Evolutionary conservation across 2,888 invertebrate species (phyloP).

Genomic region (Cataglyphis cursor): DNA sequence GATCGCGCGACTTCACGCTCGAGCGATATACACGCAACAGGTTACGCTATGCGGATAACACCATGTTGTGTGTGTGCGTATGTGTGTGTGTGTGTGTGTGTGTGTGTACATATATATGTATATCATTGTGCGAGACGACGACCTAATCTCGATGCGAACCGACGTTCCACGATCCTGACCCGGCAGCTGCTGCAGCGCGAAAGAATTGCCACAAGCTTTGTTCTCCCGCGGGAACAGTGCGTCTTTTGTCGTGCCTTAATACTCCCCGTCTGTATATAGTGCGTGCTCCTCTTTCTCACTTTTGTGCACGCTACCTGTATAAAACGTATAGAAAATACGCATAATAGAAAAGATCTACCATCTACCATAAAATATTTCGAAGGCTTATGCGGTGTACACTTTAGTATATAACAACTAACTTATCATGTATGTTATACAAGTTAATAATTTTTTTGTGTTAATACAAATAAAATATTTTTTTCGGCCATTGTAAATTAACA

Average conservation of each 20-base stretch:
- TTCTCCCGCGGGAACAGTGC: slow-evolving; percentile 43
- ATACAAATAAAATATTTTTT: neutral
- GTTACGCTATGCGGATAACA: slow-evolving; percentile 45
- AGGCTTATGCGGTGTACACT: too few species aligned
- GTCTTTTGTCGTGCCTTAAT: slow-evolving; percentile 45
- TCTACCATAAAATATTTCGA: neutral
- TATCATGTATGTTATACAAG: neutral
- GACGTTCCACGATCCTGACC: slow-evolving; percentile 7
- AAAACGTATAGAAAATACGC: neutral
- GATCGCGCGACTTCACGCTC: slow-evolving; percentile 56
- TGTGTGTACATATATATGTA: neutral
- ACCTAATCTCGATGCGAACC: slow-evolving; percentile 40
- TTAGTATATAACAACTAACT: neutral
- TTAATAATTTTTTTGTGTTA: neutral
- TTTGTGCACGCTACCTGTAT: neutral
- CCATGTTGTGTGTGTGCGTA: too few species aligned
- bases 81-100: too few species aligned
- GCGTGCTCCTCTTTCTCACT: neutral
- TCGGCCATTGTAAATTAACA: neutral
- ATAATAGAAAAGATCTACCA: neutral
- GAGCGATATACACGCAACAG: slow-evolving; percentile 56
- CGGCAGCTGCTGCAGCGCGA: slow-evolving; percentile 31
- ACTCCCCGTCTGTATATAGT: slow-evolving; percentile 5
- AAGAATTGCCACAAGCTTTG: slow-evolving; percentile 52
- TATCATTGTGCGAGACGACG: neutral